Evolutionary conservation across 2,888 invertebrate genomes (phyloP).

Genomic region (Acleris literana): DNA sequence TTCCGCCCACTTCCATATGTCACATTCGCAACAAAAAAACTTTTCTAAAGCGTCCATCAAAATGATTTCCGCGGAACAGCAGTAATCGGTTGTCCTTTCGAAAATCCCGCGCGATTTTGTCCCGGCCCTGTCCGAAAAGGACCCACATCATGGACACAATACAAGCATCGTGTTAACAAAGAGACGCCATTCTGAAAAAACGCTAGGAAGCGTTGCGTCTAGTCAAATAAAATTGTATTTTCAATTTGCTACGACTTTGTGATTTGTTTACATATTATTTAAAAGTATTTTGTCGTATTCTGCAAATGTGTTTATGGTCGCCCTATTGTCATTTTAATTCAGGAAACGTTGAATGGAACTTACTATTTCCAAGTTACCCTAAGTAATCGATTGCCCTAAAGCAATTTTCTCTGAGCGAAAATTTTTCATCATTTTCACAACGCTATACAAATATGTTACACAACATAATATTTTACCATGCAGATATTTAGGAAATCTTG

Average conservation of each 20-base stretch:
- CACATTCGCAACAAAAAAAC: constrained; percentile 56
- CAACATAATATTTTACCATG: too few relatives aligned
- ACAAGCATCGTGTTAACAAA: constrained; percentile 51
- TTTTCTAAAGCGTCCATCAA: constrained; percentile 73
- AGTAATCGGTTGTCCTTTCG: constrained; percentile 71
- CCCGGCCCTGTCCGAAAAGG: constrained; percentile 52
- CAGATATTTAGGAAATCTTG: too few relatives aligned
- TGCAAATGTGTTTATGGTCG: neutral
- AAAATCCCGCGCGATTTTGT: constrained; percentile 67
- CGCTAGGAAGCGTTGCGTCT: constrained; percentile 58
- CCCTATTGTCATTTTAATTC: too few relatives aligned
- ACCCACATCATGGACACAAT: constrained; percentile 79
- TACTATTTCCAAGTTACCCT: too few relatives aligned
- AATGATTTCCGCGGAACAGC: constrained; percentile 70
- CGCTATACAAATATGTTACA: too few relatives aligned
- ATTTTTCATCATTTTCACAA: too few relatives aligned
- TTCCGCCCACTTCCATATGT: constrained; percentile 49
- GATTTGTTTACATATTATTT: neutral
- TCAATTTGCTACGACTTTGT: constrained; percentile 18
- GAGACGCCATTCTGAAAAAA: constrained; percentile 65
- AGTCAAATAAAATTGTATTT: constrained; percentile 63
- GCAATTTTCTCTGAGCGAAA: too few relatives aligned
- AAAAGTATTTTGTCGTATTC: too few relatives aligned
- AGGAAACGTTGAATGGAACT: too few relatives aligned
- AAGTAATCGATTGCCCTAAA: too few relatives aligned